Percentiles rank a stretch among this genome's conserved stretches.
Evolutionary conservation across 1,140 invertebrate genomes (phyloP).

Genomic region (Pygmarrhopalites habei): DNA sequence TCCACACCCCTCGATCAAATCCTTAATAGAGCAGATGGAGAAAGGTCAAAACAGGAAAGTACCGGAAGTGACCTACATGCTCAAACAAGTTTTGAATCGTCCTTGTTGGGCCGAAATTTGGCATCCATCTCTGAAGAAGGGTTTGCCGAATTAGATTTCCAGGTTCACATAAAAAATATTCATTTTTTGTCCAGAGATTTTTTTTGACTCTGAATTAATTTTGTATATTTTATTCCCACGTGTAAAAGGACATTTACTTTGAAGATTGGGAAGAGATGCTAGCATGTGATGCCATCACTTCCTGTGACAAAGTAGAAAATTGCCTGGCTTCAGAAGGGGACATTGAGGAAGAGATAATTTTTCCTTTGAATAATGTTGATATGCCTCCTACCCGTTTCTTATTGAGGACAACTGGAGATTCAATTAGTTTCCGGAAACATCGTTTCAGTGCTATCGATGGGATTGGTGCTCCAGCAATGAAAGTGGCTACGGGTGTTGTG

Average conservation of each 20-base stretch:
- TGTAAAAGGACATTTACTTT: constrained; percentile 68
- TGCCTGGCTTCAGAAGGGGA: constrained; percentile 24
- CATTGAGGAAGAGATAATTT: too few relatives aligned
- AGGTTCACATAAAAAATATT: constrained; percentile 30
- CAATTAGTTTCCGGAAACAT: neutral
- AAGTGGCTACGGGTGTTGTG: neutral
- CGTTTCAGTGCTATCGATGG: constrained; percentile 4
- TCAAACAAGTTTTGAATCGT: constrained; percentile 7
- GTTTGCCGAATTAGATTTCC: constrained; percentile 72
- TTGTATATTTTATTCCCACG: constrained; percentile 12
- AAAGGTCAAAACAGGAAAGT: neutral
- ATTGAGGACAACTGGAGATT: neutral
- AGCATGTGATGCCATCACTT: constrained; percentile 70
- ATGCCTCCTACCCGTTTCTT: too few relatives aligned
- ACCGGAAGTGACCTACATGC: neutral
- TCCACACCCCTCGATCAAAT: neutral
- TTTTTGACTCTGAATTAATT: neutral
- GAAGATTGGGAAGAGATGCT: constrained; percentile 69
- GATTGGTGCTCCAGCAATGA: neutral
- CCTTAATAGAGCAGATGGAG: neutral
- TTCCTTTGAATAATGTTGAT: too few relatives aligned
- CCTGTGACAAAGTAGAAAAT: constrained; percentile 67
- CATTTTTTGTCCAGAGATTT: neutral
- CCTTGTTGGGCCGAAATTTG: constrained; percentile 50
- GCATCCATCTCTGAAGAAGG: constrained; percentile 82